Conservation (phyloP, 2,888 invertebrate species). For the Cataglyphis albicans region DNA sequence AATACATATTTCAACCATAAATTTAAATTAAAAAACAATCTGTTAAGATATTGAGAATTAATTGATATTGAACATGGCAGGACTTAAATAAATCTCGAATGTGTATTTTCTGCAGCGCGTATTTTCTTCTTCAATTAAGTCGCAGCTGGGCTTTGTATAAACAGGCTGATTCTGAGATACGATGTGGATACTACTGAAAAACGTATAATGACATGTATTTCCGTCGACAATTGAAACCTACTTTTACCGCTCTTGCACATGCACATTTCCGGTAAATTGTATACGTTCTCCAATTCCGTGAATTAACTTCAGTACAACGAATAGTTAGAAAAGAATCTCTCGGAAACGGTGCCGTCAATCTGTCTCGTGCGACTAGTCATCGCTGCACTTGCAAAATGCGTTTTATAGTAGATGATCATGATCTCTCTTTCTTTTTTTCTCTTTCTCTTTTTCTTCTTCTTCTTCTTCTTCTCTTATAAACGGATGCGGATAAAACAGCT, state of each 20-base stretch:
- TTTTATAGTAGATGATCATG: constrained; percentile 7
- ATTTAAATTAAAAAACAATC: background rate
- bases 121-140: background rate
- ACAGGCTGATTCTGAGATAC: background rate
- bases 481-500: constrained; percentile 24
- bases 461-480: background rate
- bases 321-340: constrained; percentile 25
- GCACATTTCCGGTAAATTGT: constrained; percentile 25
- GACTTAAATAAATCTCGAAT: background rate
- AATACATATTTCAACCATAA: background rate
- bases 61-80: background rate
- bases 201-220: constrained; percentile 28
- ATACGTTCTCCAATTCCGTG: background rate
- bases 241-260: constrained; percentile 17
- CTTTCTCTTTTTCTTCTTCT: background rate
- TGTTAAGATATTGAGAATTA: background rate
- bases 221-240: background rate
- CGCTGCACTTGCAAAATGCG: constrained; percentile 23
- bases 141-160: background rate
- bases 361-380: constrained; percentile 43
- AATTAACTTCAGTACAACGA: constrained; percentile 23
- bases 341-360: constrained; percentile 46
- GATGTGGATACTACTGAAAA: background rate
- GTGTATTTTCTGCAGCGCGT: background rate
- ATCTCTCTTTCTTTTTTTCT: background rate